Conservation (phyloP, 2,113 vertebrate genomes). For the Protobothrops flavoviridis region DNA sequence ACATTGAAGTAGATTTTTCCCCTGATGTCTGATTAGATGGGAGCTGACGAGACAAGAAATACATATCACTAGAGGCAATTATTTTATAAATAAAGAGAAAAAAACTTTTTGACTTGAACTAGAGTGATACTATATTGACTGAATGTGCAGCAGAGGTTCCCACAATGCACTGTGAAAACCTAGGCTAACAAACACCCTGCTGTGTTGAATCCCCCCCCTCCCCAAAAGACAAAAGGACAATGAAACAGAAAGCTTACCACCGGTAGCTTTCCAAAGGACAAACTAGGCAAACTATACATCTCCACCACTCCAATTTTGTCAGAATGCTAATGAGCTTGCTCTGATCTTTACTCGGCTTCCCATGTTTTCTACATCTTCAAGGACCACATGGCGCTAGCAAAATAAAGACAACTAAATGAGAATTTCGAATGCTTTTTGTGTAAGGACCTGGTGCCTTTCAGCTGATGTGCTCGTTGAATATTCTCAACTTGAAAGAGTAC, state of each 20-base stretch:
- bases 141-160: conserved; percentile 79
- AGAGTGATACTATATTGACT: conserved; percentile 77
- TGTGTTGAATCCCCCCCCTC: conserved; percentile 77
- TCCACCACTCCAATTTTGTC: conserved; percentile 92
- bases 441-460: conserved; percentile 91
- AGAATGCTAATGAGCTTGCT: conserved; percentile 98
- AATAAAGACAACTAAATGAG: conserved; percentile 99
- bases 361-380: conserved; percentile 99
- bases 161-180: conserved; percentile 89
- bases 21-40: conserved; percentile 31
- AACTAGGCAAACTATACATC: conserved; percentile 89
- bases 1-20: conserved; percentile 29
- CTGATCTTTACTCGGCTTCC: conserved; percentile 98
- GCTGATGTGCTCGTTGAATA: conserved; percentile 88
- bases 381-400: conserved; percentile 98
- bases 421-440: conserved; percentile 97
- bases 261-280: conserved; percentile 84
- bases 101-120: conserved; percentile 74
- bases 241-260: conserved; percentile 85
- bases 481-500: conserved; percentile 84
- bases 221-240: conserved; percentile 92
- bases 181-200: conserved; percentile 83
- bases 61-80: conserved; percentile 62
- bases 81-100: conserved; percentile 60
- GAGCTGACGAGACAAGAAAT: conserved; percentile 37